A percentile compares a stretch with the other conserved stretches of the same genome.
phyloP scores from a whole-genome alignment of 2,888 invertebrate genomes.

The Lissocephala sabroskyi region DNA sequence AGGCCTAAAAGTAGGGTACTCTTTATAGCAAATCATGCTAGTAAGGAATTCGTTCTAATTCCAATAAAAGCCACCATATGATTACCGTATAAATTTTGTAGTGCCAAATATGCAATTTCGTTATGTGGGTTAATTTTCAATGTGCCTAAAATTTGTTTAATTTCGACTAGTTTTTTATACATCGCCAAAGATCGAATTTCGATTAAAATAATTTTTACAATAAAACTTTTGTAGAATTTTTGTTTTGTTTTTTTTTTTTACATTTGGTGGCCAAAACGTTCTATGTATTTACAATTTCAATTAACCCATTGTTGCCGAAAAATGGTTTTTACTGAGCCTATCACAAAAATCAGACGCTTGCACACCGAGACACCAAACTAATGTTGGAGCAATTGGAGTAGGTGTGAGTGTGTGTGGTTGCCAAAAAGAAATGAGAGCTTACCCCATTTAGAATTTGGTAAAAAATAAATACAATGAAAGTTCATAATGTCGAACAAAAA shows the following conservation, averaged over 20 bases:
- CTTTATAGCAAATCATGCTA: conserved; percentile 57
- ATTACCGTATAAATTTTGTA: conserved; percentile 35
- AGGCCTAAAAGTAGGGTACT: conserved; percentile 55
- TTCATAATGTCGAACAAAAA: conserved; percentile 4
- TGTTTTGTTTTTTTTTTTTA: conserved; percentile 19
- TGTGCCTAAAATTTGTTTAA: conserved; percentile 64
- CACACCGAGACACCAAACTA: conserved; percentile 39
- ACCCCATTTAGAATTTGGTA: neutral
- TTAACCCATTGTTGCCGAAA: conserved; percentile 32
- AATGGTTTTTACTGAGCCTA: conserved; percentile 38
- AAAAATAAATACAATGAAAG: neutral
- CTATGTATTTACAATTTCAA: conserved; percentile 30
- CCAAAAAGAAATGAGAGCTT: no score
- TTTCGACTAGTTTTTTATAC: conserved; percentile 60
- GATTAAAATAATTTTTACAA: conserved; percentile 26
- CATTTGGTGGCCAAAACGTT: conserved; percentile 13
- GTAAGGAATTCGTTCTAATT: conserved; percentile 45
- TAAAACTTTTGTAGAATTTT: conserved; percentile 71
- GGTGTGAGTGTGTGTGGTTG: no score
- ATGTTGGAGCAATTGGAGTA: neutral
- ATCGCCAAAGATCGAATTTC: conserved; percentile 58
- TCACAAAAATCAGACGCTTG: conserved; percentile 59
- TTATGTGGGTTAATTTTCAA: conserved; percentile 27
- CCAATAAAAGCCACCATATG: conserved; percentile 66
- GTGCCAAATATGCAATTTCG: conserved; percentile 43